Percentiles rank a stretch among this genome's conserved stretches.
phyloP scores from a whole-genome alignment of 1,140 invertebrate species.

The Drosophila chauvacae region DNA sequence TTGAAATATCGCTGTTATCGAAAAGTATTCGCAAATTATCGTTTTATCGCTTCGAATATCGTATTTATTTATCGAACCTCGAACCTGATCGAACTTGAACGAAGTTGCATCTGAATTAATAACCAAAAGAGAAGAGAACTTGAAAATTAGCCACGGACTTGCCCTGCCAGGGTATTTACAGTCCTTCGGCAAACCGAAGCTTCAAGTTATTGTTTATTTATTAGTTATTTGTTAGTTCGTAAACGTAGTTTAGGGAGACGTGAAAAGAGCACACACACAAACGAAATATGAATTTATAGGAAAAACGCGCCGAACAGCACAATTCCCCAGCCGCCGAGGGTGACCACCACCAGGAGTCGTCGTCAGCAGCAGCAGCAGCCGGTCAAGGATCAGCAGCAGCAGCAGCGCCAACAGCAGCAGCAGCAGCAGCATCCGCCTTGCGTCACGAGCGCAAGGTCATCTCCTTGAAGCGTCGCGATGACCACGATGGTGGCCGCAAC shows the following conservation, averaged over 20 bases:
- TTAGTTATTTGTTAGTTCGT: background rate
- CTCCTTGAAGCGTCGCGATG: slow-evolving; percentile 77
- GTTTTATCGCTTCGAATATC: background rate
- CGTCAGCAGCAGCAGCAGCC: background rate
- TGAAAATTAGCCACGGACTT: background rate
- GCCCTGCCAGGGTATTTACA: background rate
- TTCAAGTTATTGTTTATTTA: background rate
- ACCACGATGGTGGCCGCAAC: slow-evolving; percentile 35
- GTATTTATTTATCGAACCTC: background rate
- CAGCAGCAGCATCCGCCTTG: background rate
- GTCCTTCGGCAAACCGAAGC: slow-evolving; percentile 4
- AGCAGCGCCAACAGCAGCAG: slow-evolving; percentile 46
- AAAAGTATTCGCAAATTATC: background rate
- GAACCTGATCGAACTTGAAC: no score
- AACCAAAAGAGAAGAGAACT: background rate
- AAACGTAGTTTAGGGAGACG: background rate
- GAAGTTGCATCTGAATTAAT: background rate
- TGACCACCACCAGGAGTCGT: slow-evolving; percentile 37
- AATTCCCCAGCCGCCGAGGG: slow-evolving; percentile 51
- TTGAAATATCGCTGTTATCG: background rate
- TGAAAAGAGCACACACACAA: slow-evolving; percentile 5
- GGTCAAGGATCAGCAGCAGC: slow-evolving; percentile 14
- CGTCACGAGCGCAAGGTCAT: slow-evolving; percentile 77
- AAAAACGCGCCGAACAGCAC: slow-evolving; percentile 74
- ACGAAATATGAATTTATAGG: slow-evolving; percentile 45